Conservation (phyloP, 2,113 vertebrate species). For the Labeo catla region DNA sequence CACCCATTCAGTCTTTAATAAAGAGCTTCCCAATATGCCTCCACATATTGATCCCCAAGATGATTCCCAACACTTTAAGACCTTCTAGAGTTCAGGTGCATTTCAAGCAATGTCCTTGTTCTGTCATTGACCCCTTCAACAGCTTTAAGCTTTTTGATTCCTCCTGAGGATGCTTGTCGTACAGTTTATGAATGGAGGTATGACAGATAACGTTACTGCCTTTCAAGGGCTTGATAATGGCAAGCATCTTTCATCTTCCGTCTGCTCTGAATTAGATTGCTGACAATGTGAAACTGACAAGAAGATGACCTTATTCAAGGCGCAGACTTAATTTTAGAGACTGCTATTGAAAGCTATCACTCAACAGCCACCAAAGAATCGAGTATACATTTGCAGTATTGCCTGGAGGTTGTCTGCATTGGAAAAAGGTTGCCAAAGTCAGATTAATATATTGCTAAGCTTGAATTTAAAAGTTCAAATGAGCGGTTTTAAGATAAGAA, state of each 20-base stretch:
- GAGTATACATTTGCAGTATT: background rate
- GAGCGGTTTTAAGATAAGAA: background rate
- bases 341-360: conserved; percentile 25
- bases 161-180: background rate
- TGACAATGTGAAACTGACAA: conserved; percentile 29
- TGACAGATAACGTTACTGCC: background rate
- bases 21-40: background rate
- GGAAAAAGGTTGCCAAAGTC: background rate
- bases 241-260: conserved; percentile 9
- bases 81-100: background rate
- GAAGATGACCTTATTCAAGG: conserved; percentile 16
- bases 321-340: background rate
- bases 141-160: background rate
- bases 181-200: background rate
- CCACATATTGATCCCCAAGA: background rate
- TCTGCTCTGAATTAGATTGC: conserved; percentile 5
- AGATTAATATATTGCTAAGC: background rate
- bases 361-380: conserved; percentile 1
- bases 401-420: background rate
- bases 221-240: conserved; percentile 13
- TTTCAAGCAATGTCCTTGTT: background rate
- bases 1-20: background rate
- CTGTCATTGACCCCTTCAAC: background rate
- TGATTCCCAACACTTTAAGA: background rate
- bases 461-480: background rate